Percentiles rank a stretch among this genome's conserved stretches.
phyloP scores from a whole-genome alignment of 2,113 vertebrate genomes.

The Lophius piscatorius region DNA sequence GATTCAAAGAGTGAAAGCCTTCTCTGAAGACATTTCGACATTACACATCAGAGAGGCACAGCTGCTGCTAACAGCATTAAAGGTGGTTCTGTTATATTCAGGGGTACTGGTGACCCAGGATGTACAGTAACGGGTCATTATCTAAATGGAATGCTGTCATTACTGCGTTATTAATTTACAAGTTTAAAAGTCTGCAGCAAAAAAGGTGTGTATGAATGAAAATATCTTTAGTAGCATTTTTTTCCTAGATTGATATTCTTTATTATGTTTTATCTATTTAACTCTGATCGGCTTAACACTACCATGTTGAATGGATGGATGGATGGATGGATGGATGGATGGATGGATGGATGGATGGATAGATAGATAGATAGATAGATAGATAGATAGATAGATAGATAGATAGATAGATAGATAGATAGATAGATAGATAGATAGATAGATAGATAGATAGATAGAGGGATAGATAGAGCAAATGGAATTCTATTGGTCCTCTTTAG shows the following conservation, averaged over 20 bases:
- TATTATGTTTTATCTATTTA: too few relatives aligned
- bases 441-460: conserved; percentile 21
- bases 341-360: conserved; percentile 10
- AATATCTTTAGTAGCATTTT: too few relatives aligned
- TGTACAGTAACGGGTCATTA: conserved; percentile 12
- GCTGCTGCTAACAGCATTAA: conserved; percentile 12
- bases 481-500: too few relatives aligned
- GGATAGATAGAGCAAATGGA: conserved; percentile 62
- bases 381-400: conserved; percentile 15
- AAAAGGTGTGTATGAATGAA: background rate
- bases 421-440: conserved; percentile 20
- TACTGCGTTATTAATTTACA: conserved; percentile 17
- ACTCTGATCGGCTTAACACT: too few relatives aligned
- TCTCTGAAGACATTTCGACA: conserved; percentile 52
- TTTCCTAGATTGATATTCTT: too few relatives aligned
- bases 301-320: background rate
- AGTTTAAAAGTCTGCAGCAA: conserved; percentile 23
- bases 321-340: background rate
- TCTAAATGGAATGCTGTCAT: conserved; percentile 29
- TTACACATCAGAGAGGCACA: conserved; percentile 46
- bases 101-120: conserved; percentile 26
- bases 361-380: conserved; percentile 14
- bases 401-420: conserved; percentile 16
- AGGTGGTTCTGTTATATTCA: conserved; percentile 11
- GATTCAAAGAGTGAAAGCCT: background rate